Evolutionary conservation across 1,140 invertebrate genomes (phyloP), one percentile per base, ranked within the genome.

Genomic region (Camponotus floridanus): DNA sequence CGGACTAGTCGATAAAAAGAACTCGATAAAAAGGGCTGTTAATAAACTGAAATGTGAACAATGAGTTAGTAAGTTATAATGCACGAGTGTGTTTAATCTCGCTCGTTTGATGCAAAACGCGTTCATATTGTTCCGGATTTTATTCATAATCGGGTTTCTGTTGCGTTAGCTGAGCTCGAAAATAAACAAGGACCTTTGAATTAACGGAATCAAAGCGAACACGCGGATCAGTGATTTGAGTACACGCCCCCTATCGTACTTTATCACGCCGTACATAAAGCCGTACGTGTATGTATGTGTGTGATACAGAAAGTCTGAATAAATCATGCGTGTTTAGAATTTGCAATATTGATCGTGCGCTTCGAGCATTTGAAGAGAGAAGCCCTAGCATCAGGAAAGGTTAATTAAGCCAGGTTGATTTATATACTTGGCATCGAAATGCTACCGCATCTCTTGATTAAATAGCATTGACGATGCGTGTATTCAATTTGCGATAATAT

Each of bases 261-360:
- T 83, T 83, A 83, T 83, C 79, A 45, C 13, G 42, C 26, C 13
- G 31, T 55, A 11, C 42, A 57, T 61, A 61, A 83, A 74, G 39
- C 55, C 26, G 51, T 51, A 6, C 5, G 13, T 5, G 18, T n/a
- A 8, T 3, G 21, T 51, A 18, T 51, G 48, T 51, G 48, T 36
- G 18, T 3, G 21, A 6, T 13, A 45, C 21, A 45, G 9, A 45
- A 31, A 48, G 67, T 11, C 13, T 61, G 39, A 83, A 83, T 83
- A 83, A 83, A 83, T 83, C 55, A 83, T 39, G 36, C n/a, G 6
- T 61, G 55, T 83, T 83, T 74, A 73, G 79, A 31, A 83, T 83
- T 74, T 55, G 36, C 57, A 59, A 81, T 81, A 81, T 81, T 81
- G 79, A 83, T 83, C 68, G 39, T 48, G 13, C 67, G 45, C 26